Evolutionary conservation across 1,140 invertebrate species (phyloP), one percentile per base, ranked within the genome.

Genomic region (Cephus cinctus): DNA sequence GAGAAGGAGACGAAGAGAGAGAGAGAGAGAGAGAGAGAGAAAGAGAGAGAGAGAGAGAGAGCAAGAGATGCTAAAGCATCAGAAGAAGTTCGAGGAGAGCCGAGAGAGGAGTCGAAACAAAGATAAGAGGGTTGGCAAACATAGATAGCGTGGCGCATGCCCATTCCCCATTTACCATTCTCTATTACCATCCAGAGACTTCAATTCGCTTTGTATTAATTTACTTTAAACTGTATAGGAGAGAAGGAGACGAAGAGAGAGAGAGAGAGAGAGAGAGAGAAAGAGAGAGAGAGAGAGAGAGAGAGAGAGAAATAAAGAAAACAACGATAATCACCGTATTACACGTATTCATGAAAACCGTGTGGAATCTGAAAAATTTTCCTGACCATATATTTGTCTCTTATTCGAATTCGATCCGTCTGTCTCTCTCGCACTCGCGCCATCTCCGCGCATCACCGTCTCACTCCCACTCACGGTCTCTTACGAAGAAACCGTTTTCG

Each of bases 101-200:
- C 54, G 57, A 47, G 43, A 52, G 50, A 57, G 64, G 56, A 58
- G 57, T 49, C 35, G 51, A 49, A n/a, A n/a, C n/a, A n/a, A 56
- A 61, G 73, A 74, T 73, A 74, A 71, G 69, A 63, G 69, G 67
- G 67, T 70, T 71, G 65, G 72, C 67, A 75, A 75, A 75, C 68
- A 75, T 57, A 71, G 72, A 73, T 75, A 75, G 63, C 57, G 45
- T 47, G 14, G 50, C 57, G 54, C n/a, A n/a, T n/a, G 6, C n/a
- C 6, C n/a, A 27, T 6, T 6, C 6, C 25, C 6, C 6, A 27
- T 27, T 30, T 2, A 0, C 12, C 3, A 30, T 30, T 30, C 27
- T 11, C 27, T 9, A 12, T 30, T 12, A 11, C 3, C 1, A 2
- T 30, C 11, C 11, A 30, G 27, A 30, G 27, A 12, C 4, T 30